phyloP scores from a whole-genome alignment of 64 coral and sea anemone species.

The Montipora cactus region DNA sequence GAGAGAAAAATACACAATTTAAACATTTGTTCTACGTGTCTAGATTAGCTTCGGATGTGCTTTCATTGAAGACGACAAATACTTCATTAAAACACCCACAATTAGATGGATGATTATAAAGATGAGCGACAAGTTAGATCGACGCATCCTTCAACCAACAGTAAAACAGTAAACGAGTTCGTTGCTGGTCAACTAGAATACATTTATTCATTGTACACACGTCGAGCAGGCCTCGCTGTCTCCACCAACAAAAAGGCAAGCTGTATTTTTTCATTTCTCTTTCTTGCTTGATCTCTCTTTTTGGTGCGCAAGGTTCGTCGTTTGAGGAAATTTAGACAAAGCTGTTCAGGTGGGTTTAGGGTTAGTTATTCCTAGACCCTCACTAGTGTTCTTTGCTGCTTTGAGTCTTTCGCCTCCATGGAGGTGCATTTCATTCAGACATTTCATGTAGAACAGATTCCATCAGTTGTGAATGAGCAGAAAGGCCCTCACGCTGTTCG shows the following conservation, averaged over 20 bases:
- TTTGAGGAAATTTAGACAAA: no score
- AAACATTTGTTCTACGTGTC: slow-evolving; percentile 55
- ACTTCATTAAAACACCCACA: slow-evolving; percentile 63
- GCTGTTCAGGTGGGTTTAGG: no score
- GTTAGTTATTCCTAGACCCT: no score
- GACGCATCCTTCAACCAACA: neutral
- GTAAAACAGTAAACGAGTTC: neutral
- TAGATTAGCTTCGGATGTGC: slow-evolving; percentile 57
- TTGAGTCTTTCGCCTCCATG: no score
- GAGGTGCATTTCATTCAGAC: no score
- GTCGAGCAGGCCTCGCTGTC: neutral
- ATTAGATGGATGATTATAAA: slow-evolving; percentile 41
- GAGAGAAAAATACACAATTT: slow-evolving; percentile 50
- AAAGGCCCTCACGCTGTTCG: no score
- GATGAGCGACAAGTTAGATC: neutral
- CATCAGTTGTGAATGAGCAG: no score
- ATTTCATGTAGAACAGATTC: no score
- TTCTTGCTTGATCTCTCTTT: neutral
- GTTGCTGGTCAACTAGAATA: neutral
- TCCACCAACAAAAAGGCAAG: neutral
- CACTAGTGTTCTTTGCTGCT: no score
- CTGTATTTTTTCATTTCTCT: neutral
- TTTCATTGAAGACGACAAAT: slow-evolving; percentile 47
- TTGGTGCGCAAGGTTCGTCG: neutral
- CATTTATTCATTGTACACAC: neutral